Evolutionary conservation across 1,140 invertebrate species (phyloP), one percentile per base, ranked within the genome.

Genomic region (Calliphora vicina): DNA sequence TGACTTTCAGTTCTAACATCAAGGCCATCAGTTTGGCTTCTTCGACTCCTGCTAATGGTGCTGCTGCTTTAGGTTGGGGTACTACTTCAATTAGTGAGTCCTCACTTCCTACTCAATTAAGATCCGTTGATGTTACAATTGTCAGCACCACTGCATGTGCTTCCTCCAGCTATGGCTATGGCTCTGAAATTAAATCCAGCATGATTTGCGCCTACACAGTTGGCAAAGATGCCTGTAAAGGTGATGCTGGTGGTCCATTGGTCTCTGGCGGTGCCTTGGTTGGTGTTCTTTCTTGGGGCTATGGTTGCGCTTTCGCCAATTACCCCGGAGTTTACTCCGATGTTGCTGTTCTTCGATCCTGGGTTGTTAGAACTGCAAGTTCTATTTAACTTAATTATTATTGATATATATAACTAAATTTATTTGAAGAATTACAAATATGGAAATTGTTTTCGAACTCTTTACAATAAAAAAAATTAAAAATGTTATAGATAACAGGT

Each of bases 241-340:
- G 88, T 0, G 92, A 93, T 84, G 91, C 92, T 3, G 92, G 92
- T 43, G 91, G 92, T 9, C 91, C 92, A 25, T 85, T 93, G 82
- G 86, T 91, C 3, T 81, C 83, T 15, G 81, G 87, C 4, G 84
- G 86, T 12, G 72, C 76, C 1, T 81, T 91, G 43, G 87, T 91
- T 42, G 94, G 94, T 72, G 88, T 95, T 67, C 92, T 94, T 0
- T 94, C 93, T 17, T 94, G 93, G 92, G 94, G 94, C 15, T 90
- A 91, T 45, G 91, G 84, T 13, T 89, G 88, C 73, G 88, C 78
- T 1, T 76, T 82, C 8, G 1, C 72, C 17, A 85, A 87, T 35
- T 88, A 88, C 29, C 94, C 83, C 2, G 83, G 83, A 27, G 73
- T 84, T 4, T 84, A 84, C 17, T 3, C 81, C 45, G 57, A 82